Evolutionary conservation across 2,113 vertebrate species (phyloP).

Genomic region (Pantherophis guttatus): DNA sequence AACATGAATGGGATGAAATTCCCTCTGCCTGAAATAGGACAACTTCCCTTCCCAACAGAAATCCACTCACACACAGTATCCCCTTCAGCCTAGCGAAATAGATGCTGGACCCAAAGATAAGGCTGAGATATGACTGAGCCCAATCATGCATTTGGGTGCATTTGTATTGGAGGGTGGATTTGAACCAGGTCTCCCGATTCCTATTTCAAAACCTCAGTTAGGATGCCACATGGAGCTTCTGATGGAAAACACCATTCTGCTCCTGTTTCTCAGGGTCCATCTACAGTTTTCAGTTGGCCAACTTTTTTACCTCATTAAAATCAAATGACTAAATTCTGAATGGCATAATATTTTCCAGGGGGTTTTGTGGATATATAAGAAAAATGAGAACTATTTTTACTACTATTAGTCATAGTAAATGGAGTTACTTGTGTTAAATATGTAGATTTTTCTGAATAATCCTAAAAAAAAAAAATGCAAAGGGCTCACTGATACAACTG

Average conservation of each 20-base stretch:
- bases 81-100: not conserved
- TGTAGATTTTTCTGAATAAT: not conserved
- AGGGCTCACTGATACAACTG: not conserved
- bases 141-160: not conserved
- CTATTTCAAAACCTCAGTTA: not conserved
- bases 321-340: not conserved
- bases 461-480: not conserved
- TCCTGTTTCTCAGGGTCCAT: not conserved
- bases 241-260: not conserved
- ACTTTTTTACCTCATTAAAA: fast-evolving
- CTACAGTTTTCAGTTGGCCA: not conserved
- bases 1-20: not conserved
- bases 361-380: not conserved
- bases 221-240: not conserved
- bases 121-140: not conserved
- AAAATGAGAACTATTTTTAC: not conserved
- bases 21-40: not conserved
- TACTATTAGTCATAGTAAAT: not conserved
- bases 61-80: not conserved
- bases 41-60: not conserved
- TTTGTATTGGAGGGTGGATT: not conserved
- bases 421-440: not conserved
- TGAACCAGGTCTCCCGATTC: not conserved
- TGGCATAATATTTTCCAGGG: not conserved
- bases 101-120: not conserved